Evolutionary conservation across 2,888 invertebrate species (phyloP).

Genomic region (Linyphia triangularis): DNA sequence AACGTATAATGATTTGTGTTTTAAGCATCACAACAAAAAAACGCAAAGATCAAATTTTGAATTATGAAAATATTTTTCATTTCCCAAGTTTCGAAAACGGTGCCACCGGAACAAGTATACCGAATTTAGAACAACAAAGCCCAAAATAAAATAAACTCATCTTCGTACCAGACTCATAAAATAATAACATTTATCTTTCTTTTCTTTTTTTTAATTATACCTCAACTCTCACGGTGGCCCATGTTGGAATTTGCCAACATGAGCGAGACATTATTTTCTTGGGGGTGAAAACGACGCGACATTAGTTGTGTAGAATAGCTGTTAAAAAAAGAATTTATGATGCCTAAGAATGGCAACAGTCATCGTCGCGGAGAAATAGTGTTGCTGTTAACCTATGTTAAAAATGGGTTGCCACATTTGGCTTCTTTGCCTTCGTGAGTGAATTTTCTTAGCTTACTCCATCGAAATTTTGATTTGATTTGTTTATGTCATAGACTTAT

Average conservation of each 20-base stretch:
- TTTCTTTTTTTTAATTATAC: not conserved
- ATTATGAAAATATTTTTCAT: too few relatives aligned
- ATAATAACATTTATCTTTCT: not conserved
- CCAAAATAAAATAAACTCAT: not conserved
- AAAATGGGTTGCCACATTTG: not conserved
- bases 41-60: too few relatives aligned
- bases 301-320: not conserved
- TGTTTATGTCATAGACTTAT: too few relatives aligned
- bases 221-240: conserved; percentile 2
- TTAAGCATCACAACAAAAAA: too few relatives aligned
- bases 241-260: conserved; percentile 16
- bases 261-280: not conserved
- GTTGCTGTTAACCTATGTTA: not conserved
- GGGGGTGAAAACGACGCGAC: not conserved
- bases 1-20: too few relatives aligned
- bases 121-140: too few relatives aligned
- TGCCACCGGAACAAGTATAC: too few relatives aligned
- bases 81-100: too few relatives aligned
- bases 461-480: too few relatives aligned
- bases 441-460: too few relatives aligned
- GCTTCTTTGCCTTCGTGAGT: not conserved
- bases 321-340: not conserved
- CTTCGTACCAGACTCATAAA: not conserved
- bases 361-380: not conserved
- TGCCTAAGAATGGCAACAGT: not conserved